Evolutionary conservation across 2,888 invertebrate genomes (phyloP).

Genomic region (Lamellibrachia columna): DNA sequence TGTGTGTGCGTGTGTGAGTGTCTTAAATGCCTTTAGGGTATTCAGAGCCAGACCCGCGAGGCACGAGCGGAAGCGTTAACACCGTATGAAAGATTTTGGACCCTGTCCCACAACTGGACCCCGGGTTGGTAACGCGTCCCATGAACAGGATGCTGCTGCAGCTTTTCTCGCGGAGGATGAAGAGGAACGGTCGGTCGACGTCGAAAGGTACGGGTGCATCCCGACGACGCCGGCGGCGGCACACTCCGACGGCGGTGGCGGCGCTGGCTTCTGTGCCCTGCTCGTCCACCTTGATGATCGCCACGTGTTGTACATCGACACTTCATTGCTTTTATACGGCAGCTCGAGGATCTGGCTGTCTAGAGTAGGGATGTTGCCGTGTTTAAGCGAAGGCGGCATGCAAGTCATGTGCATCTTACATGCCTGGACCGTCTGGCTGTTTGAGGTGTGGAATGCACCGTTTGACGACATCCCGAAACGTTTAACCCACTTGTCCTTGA

Average conservation of each 20-base stretch:
- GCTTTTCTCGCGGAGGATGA: conserved; percentile 48
- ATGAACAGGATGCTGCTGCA: conserved; percentile 34
- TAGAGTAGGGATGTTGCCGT: conserved; percentile 66
- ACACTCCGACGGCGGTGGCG: conserved; percentile 44
- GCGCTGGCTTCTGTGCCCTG: conserved; percentile 62
- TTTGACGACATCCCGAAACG: conserved; percentile 67
- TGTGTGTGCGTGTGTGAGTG: too few relatives aligned
- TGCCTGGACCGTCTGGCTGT: neutral
- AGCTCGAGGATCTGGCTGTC: conserved; percentile 80
- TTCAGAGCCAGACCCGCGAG: too few relatives aligned
- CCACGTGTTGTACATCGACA: conserved; percentile 55
- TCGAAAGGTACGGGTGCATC: conserved; percentile 32
- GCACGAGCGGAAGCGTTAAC: neutral
- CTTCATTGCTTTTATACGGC: conserved; percentile 70
- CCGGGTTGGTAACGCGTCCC: conserved; percentile 25
- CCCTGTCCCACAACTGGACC: neutral
- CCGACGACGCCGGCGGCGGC: neutral
- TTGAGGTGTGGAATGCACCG: neutral
- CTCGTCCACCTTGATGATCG: conserved; percentile 61
- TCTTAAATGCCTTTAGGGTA: too few relatives aligned
- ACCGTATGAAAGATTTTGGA: neutral
- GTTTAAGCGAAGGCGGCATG: neutral
- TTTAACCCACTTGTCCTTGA: conserved; percentile 66
- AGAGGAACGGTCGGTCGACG: conserved; percentile 59
- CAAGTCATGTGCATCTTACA: neutral